Evolutionary conservation across 2,797 vertebrate species (phyloP).

Genomic region (Megalops cyprinoides): DNA sequence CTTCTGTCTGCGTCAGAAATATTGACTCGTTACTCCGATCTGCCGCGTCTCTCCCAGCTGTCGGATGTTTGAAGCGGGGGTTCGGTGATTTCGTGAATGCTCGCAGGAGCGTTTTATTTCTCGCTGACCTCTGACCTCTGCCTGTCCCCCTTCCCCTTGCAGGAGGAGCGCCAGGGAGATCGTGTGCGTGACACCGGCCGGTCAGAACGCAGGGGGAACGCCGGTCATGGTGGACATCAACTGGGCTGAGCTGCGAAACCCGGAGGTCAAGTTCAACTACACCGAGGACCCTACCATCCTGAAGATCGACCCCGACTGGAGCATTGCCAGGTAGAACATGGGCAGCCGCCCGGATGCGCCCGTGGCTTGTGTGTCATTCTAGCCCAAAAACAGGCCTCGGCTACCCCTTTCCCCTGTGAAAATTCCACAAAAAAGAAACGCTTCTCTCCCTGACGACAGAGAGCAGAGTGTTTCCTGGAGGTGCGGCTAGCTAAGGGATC

Average conservation of each 20-base stretch:
- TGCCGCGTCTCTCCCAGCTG: neutral
- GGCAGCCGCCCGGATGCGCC: no score
- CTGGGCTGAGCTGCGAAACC: constrained; percentile 87
- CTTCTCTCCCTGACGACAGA: no score
- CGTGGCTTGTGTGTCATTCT: no score
- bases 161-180: constrained; percentile 91
- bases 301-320: constrained; percentile 95
- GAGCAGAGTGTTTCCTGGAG: no score
- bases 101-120: no score
- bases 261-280: constrained; percentile 94
- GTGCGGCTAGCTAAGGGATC: no score
- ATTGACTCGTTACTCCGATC: neutral
- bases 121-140: no score
- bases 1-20: neutral
- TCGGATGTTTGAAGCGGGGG: no score
- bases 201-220: constrained; percentile 74
- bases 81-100: no score
- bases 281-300: constrained; percentile 92
- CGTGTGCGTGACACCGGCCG: constrained; percentile 87
- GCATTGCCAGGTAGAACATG: constrained; percentile 95
- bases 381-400: no score
- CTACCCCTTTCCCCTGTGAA: no score
- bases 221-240: constrained; percentile 95
- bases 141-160: constrained; percentile 21
- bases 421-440: no score